Base-by-base conservation (phyloP, 2,888 invertebrate species). In the Metacarcinus magister region DNA sequence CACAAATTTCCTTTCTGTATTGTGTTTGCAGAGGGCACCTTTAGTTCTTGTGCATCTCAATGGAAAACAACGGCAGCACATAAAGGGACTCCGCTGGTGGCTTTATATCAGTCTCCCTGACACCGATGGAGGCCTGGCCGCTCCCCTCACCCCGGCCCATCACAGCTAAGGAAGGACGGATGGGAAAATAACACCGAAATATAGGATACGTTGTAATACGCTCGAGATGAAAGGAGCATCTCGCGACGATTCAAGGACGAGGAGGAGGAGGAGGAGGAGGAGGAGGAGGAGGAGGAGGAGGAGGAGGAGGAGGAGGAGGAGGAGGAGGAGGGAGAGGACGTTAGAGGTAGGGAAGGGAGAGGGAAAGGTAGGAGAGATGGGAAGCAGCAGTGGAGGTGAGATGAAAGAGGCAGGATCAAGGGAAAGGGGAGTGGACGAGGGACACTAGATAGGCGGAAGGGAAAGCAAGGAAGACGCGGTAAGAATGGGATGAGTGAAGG, bases 321-420 rank as follows among this genome's bases (percentile, higher is more conserved):
- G n/a, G 3, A 67, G 4, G 3, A n/a, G n/a, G 2, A 67, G 67
- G 2, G 67, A n/a, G 67, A 7, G 2, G 67, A 67, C 19, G 67
- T n/a, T n/a, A 23, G n/a, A 67, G n/a, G 67, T n/a, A 67, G 67
- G 67, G 54, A 54, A 13, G 54, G n/a, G 67, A 23, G 67, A 67
- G 67, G 67, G 67, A 67, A 67, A 7, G n/a, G n/a, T 3, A 67
- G 8, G n/a, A n/a, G 67, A 67, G 54, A 54, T 54, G 54, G 16
- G 54, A 0, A 54, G 54, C 54, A 16, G 54, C 1, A 54, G 54
- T 54, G 67, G 67, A 67, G 67, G 32, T 32, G 82, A 82, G 82
- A 82, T 82, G 82, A 82, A 82, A 82, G 82, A 82, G 82, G 82
- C 82, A 32, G 82, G 28, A 82, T 82, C 82, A 82, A 82, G 32